Evolutionary conservation across 2,888 invertebrate genomes (phyloP), one percentile per base, ranked within the genome.

Genomic region (Hypsopygia costalis): DNA sequence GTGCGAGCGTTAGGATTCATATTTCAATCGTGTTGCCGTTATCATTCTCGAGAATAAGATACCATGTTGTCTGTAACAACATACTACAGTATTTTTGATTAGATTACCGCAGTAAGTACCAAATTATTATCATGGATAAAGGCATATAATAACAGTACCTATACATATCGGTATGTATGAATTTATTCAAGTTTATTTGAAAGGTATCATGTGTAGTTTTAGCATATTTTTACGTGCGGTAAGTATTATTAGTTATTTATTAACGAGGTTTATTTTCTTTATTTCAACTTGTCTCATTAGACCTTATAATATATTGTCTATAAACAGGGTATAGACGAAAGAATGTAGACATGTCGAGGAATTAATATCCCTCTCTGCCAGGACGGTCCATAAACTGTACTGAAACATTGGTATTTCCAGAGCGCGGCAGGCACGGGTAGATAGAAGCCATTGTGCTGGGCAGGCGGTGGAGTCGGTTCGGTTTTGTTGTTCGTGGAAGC

Each of bases 401-500:
- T 54, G 51, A 55, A 55, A 61, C 56, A 55, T 51, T 55, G 60
- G 61, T 73, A 72, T 74, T 69, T 68, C 62, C 64, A 71, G 58
- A 59, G 25, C 3, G 25, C 25, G 65, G 62, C 57, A 54, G n/a
- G n/a, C 63, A 47, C 50, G 55, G 52, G 62, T 62, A 58, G 64
- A 59, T 60, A 59, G 64, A 49, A 59, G 63, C 67, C 66, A 72
- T 70, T 68, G 72, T 69, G 69, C 55, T 62, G 67, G 60, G 53
- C 53, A 47, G 55, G 61, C 61, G 58, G 68, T 49, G 54, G 59
- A 61, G 63, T 67, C 62, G 69, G 63, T 62, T 73, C 67, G 64
- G 80, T 81, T 78, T 81, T 81, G 83, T 85, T 81, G 77, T 81
- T 77, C 80, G 79, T 74, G 73, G 76, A 75, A 74, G 68, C 69